Base-by-base conservation (phyloP, 2,113 vertebrate genomes). In the Nerophis ophidion region DNA sequence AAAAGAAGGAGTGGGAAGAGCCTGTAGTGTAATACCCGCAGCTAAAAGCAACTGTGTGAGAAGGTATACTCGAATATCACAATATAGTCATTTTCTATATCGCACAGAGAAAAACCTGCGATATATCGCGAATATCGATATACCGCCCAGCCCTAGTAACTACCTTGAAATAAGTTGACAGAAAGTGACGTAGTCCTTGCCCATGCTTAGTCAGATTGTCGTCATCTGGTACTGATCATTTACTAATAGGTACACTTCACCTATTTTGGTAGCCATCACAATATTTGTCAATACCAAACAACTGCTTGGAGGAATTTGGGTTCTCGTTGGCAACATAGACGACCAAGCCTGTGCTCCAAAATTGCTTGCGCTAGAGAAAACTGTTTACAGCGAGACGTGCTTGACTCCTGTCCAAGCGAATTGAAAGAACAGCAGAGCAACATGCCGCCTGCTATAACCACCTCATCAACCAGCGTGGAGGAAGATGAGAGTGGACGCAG, bases 401-500 rank as follows among this genome's bases (percentile, higher is more conserved):
- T 51, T 26, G 1, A 56, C 36, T 56, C 36, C 16, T 16, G 38
- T 63, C 55, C 15, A 48, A 59, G 13, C 57, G 35, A 68, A 60
- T 71, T 65, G 51, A 48, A 61, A 35, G 48, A 40, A 13, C 69
- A 68, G 65, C 70, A 65, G 16, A 54, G 68, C 53, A 36, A 44
- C 48, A 9, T 33, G 40, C 62, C 34, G 17, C 48, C 68, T 44
- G 50, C 72, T 61, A 63, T 56, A 66, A 70, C 47, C 48, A 42
- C 57, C 61, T 60, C 63, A 78, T 68, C 63, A 73, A 51, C 61
- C 38, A 46, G 68, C 74, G 63, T 62, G 72, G 8, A 68, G 58
- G 54, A 42, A 12, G 36, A 56, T 42, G 54, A 56, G 54, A 71
- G 59, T 62, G 54, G 75, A 66, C 65, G 57, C 61, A 72, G 75